Percentiles rank a stretch among this genome's conserved stretches.
Evolutionary conservation across 2,888 invertebrate genomes (phyloP).

Genomic region (Acleris holmiana): DNA sequence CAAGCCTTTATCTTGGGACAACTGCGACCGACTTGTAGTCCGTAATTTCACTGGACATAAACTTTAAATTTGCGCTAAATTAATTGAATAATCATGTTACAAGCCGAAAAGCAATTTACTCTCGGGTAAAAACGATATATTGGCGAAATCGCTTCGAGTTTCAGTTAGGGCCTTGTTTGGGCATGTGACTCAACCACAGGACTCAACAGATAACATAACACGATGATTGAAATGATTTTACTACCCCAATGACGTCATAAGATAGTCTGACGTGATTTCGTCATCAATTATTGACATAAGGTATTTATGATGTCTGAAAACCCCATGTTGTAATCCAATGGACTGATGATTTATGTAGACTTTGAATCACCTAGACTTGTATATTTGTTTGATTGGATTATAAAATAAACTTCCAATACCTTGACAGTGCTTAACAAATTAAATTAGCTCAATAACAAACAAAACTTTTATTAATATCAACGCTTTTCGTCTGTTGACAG

Average conservation of each 20-base stretch:
- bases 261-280: conserved; percentile 5
- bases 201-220: no score
- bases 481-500: no score
- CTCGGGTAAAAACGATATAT: conserved; percentile 10
- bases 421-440: no score
- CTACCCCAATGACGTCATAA: conserved; percentile 19
- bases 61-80: conserved; percentile 40
- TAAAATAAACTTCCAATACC: no score
- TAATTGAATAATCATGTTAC: conserved; percentile 53
- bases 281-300: conserved; percentile 31
- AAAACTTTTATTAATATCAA: no score
- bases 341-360: background rate
- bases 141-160: background rate
- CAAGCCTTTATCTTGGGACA: conserved; percentile 8
- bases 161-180: conserved; percentile 15
- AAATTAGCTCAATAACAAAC: no score
- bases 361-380: background rate
- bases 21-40: conserved; percentile 11
- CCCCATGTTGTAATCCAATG: background rate
- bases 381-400: background rate
- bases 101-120: conserved; percentile 41
- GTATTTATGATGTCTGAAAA: conserved; percentile 15
- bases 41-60: conserved; percentile 21
- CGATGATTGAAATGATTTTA: conserved; percentile 2
- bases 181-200: conserved; percentile 23